Conservation (phyloP, 2,113 vertebrate genomes). For the Myiozetetes cayanensis region DNA sequence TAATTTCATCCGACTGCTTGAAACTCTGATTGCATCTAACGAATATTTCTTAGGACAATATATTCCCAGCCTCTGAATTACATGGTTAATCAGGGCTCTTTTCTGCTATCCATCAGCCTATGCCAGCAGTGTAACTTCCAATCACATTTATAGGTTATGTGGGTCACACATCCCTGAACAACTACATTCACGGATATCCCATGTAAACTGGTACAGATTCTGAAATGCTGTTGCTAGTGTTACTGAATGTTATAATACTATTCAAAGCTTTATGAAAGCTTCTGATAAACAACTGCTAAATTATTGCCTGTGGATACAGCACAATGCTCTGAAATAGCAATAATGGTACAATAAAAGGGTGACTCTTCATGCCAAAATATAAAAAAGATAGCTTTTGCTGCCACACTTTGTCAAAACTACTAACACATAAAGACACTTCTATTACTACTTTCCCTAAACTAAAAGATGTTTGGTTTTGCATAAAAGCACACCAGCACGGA, state of each 20-base stretch:
- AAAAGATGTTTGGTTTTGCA: slow-evolving; percentile 27
- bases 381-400: slow-evolving; percentile 56
- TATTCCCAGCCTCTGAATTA: slow-evolving; percentile 76
- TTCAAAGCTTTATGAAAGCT: slow-evolving; percentile 66
- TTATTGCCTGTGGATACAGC: slow-evolving; percentile 61
- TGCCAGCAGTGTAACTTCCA: slow-evolving; percentile 75
- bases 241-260: slow-evolving; percentile 60
- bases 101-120: slow-evolving; percentile 82
- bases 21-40: slow-evolving; percentile 83
- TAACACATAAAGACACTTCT: slow-evolving; percentile 53
- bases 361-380: slow-evolving; percentile 63
- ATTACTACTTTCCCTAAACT: slow-evolving; percentile 24
- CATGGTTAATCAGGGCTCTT: slow-evolving; percentile 80
- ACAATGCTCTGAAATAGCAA: slow-evolving; percentile 58
- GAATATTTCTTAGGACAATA: slow-evolving; percentile 81
- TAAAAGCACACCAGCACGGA: not conserved
- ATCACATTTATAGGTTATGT: slow-evolving; percentile 83
- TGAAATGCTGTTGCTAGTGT: slow-evolving; percentile 67
- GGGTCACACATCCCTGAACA: slow-evolving; percentile 78
- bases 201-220: slow-evolving; percentile 63
- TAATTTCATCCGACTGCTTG: slow-evolving; percentile 81
- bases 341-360: slow-evolving; percentile 66
- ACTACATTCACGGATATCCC: slow-evolving; percentile 71
- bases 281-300: slow-evolving; percentile 72
- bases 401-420: slow-evolving; percentile 63